phyloP scores from a whole-genome alignment of 2,888 invertebrate genomes.

The Lamellibrachia columna region DNA sequence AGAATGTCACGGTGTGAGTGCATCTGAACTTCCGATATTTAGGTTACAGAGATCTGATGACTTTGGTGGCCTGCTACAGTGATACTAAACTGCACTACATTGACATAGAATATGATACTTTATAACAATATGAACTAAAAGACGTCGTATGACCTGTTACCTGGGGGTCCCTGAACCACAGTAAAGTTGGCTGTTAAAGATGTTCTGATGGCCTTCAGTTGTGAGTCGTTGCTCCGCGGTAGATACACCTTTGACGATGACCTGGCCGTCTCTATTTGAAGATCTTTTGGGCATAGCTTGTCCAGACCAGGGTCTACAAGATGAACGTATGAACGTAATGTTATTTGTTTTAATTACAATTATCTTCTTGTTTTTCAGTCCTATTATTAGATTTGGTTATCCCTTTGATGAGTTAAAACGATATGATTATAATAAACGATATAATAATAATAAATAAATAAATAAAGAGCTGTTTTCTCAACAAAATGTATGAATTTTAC shows the following conservation, averaged over 20 bases:
- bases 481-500: neutral
- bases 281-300: neutral
- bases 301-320: neutral
- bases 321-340: no score
- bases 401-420: no score
- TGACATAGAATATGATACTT: neutral
- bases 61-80: no score
- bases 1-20: no score
- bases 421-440: no score
- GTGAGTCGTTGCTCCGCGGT: conserved; percentile 44
- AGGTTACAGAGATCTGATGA: no score
- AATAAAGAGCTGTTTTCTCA: no score
- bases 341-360: neutral
- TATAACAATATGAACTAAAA: neutral
- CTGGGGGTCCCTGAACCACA: conserved; percentile 55
- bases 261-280: no score
- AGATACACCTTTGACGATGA: neutral
- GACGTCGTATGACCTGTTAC: conserved; percentile 38
- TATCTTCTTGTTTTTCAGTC: no score
- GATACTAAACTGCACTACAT: no score
- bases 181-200: conserved; percentile 52
- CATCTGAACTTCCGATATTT: no score
- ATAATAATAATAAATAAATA: neutral
- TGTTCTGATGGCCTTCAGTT: conserved; percentile 47
- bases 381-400: no score